Base-by-base conservation (phyloP, 92 coral and sea anemone genomes). In the Parazoanthus swiftii region DNA sequence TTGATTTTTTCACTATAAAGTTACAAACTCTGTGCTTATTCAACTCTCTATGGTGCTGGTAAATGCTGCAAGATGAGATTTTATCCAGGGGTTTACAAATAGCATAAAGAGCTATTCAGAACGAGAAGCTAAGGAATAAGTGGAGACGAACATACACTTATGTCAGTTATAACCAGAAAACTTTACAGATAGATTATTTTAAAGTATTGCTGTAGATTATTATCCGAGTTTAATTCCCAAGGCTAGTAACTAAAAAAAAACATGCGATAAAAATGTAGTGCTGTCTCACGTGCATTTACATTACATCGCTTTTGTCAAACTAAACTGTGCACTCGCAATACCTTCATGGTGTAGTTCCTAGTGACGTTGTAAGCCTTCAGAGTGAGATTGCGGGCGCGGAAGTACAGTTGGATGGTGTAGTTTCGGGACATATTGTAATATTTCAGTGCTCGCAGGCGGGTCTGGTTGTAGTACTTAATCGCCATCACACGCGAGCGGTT, bases 341-440 rank as follows among this genome's bases (percentile, higher is more conserved):
- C 89, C 89, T 54, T 51, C 73, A 86, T 54, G 54, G 82, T 86
- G 71, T 56, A 75, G 33, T 86, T 86, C 54, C 71, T 54, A 42
- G 89, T 76, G 73, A 75, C 58, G 73, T 76, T 76, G 89, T 75
- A 86, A 20, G 82, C 82, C 33, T 42, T 77, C 36, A 86, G 36
- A 16, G 89, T 63, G 25, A 76, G 29, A 37, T 75, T 56, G 77
- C 63, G 81, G 18, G 87, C 90, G n/a, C 85, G 91, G 15, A 84
- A 68, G 75, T 90, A 82, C 54, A 89, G 89, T 42, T 88, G 95
- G 68, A 91, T 70, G 7, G 93, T 90, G 56, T 91, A 77, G 80
- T 72, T 91, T 80, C 92, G 96, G 38, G 96, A 90, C 89, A 75
- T 56, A 81, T 93, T 95, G 93, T 68, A 93, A 37, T 85, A 33